A percentile compares a stretch with the other conserved stretches of the same genome.
Conservation (phyloP, 2,797 vertebrate genomes). For the Scolopax bukidnonensis region DNA sequence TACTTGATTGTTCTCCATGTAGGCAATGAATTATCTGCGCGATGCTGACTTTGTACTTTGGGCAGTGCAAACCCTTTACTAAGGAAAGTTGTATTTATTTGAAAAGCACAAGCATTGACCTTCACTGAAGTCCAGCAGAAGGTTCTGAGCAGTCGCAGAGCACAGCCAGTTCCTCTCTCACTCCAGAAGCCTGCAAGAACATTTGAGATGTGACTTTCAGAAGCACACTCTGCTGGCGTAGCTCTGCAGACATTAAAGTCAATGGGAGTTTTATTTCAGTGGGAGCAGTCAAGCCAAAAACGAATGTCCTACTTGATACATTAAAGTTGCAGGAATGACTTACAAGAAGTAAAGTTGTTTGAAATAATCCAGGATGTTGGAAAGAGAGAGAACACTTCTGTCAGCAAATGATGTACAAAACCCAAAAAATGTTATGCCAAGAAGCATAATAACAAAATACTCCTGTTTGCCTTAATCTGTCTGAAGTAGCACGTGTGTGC, state of each 20-base stretch:
- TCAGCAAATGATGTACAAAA: background rate
- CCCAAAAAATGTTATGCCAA: background rate
- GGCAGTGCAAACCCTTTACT: background rate
- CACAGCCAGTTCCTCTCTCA: background rate
- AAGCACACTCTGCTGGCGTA: background rate
- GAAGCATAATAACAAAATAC: background rate
- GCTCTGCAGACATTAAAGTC: background rate
- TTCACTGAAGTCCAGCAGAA: conserved; percentile 4
- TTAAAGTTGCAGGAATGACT: background rate
- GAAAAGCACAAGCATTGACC: background rate
- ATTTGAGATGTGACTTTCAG: background rate
- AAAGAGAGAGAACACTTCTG: background rate
- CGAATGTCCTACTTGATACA: background rate
- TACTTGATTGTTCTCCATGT: background rate
- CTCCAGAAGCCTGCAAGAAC: background rate
- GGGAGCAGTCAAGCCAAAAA: background rate
- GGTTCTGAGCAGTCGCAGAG: background rate
- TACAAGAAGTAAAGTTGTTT: background rate
- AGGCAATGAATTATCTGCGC: background rate
- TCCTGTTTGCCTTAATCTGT: background rate
- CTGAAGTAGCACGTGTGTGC: background rate
- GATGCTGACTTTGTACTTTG: conserved; percentile 37
- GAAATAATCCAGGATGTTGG: background rate
- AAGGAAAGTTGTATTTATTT: background rate
- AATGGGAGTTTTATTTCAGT: background rate